A percentile compares a stretch with the other conserved stretches of the same genome.
Evolutionary conservation across 2,888 invertebrate species (phyloP).

Genomic region (Tupiocoris notatus): DNA sequence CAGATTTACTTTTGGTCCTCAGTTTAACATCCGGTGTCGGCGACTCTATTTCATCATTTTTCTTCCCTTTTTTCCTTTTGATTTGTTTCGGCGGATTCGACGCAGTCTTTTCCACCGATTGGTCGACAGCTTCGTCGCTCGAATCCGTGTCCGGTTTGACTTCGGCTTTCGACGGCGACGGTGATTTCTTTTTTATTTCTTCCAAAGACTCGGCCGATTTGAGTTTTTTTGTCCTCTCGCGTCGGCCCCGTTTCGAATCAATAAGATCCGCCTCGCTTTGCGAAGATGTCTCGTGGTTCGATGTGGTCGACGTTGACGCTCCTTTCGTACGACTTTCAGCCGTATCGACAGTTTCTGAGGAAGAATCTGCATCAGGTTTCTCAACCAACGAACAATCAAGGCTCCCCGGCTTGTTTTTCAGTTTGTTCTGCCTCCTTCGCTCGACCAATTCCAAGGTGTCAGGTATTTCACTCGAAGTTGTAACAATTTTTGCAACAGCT

Average conservation of each 20-base stretch:
- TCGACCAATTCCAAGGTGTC: conserved; percentile 4
- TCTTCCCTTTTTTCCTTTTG: conserved; percentile 45
- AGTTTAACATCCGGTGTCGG: conserved; percentile 13
- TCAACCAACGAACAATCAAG: neutral
- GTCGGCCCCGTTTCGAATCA: conserved; percentile 13
- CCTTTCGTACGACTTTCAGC: conserved; percentile 2
- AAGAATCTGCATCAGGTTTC: neutral
- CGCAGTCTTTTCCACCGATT: conserved; percentile 32
- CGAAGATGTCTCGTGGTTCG: neutral
- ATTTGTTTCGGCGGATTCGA: conserved; percentile 1
- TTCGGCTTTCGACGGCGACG: conserved; percentile 37
- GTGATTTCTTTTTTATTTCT: conserved; percentile 43
- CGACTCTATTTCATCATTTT: conserved; percentile 33
- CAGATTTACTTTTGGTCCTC: conserved; percentile 36
- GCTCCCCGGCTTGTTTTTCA: neutral
- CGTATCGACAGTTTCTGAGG: neutral
- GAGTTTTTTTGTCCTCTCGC: conserved; percentile 38
- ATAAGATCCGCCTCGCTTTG: conserved; percentile 30
- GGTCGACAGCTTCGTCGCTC: conserved; percentile 47
- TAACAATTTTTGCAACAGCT: neutral
- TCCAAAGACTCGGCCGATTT: conserved; percentile 40
- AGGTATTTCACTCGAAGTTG: neutral
- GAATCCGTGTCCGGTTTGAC: conserved; percentile 47
- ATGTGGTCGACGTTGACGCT: neutral
- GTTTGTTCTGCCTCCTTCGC: neutral